Conservation (phyloP, 2,113 vertebrate genomes). For the Candoia aspera region DNA sequence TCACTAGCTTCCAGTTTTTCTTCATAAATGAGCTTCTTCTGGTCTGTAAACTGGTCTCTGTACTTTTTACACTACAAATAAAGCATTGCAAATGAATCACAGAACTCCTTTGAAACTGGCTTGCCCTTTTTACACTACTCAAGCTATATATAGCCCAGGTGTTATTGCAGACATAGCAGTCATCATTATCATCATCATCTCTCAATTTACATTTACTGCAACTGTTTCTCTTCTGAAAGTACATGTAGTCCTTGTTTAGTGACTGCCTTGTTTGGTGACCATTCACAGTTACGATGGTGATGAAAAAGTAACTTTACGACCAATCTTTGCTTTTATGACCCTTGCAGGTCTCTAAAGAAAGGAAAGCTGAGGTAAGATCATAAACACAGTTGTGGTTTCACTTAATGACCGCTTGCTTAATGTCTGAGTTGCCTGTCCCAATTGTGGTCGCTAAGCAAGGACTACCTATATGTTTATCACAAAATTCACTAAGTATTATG, state of each 20-base stretch:
- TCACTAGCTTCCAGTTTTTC: constrained; percentile 97
- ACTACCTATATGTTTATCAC: not conserved
- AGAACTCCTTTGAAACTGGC: constrained; percentile 33
- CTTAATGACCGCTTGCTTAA: not conserved
- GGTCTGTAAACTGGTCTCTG: constrained; percentile 92
- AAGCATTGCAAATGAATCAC: constrained; percentile 42
- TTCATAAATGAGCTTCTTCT: constrained; percentile 91
- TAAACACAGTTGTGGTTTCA: not conserved
- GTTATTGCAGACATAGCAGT: not conserved
- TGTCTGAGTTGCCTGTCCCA: not conserved
- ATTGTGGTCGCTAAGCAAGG: not conserved
- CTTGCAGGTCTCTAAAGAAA: not conserved
- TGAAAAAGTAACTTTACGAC: not conserved
- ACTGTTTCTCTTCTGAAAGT: not conserved
- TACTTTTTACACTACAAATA: constrained; percentile 92
- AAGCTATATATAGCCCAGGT: constrained; percentile 48
- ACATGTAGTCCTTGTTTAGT: not conserved
- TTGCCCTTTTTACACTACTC: constrained; percentile 50
- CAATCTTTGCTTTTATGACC: not conserved
- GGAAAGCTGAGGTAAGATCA: not conserved
- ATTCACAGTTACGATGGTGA: not conserved
- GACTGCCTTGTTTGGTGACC: not conserved
- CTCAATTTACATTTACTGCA: not conserved
- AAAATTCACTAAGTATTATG: not conserved
- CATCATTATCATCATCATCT: not conserved